phyloP scores from a whole-genome alignment of 2,113 vertebrate genomes.

The Nibea coibor region DNA sequence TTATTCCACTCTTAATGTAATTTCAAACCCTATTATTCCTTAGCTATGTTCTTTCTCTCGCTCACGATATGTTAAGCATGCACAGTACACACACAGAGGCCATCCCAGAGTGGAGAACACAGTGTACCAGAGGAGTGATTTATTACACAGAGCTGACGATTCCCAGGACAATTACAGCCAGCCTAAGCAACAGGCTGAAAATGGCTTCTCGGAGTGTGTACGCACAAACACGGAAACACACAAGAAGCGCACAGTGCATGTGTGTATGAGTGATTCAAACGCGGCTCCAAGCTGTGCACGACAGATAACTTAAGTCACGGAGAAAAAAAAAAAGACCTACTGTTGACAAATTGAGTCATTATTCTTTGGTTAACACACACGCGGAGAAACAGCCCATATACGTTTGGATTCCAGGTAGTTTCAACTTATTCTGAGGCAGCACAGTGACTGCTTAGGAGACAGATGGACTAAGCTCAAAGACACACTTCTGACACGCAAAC shows the following conservation, averaged over 20 bases:
- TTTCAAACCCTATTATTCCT: conserved; percentile 58
- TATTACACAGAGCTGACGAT: conserved; percentile 78
- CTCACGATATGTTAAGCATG: conserved; percentile 67
- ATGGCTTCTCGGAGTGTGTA: conserved; percentile 59
- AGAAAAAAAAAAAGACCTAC: conserved; percentile 13
- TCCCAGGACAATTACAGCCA: conserved; percentile 82
- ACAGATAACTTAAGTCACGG: conserved; percentile 23
- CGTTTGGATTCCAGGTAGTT: conserved; percentile 22
- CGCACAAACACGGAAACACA: conserved; percentile 49
- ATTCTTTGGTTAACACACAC: conserved; percentile 34
- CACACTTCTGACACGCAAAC: conserved; percentile 8
- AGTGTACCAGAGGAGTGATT: conserved; percentile 80
- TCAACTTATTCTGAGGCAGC: neutral
- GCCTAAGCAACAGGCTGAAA: conserved; percentile 77
- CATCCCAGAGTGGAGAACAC: conserved; percentile 75
- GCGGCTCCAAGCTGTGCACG: conserved; percentile 8
- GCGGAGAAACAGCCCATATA: neutral
- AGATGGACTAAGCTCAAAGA: conserved; percentile 17
- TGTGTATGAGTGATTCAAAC: conserved; percentile 31
- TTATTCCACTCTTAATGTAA: conserved; percentile 36
- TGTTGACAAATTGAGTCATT: conserved; percentile 48
- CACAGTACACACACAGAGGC: conserved; percentile 59
- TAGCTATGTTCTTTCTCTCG: conserved; percentile 43
- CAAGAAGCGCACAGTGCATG: conserved; percentile 16
- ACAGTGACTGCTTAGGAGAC: neutral